These are phyloP conservation scores for Epinephelus malabaricus DNA, from an alignment of 2,797 vertebrate genomes.

Conservation along the genomic window DNA sequence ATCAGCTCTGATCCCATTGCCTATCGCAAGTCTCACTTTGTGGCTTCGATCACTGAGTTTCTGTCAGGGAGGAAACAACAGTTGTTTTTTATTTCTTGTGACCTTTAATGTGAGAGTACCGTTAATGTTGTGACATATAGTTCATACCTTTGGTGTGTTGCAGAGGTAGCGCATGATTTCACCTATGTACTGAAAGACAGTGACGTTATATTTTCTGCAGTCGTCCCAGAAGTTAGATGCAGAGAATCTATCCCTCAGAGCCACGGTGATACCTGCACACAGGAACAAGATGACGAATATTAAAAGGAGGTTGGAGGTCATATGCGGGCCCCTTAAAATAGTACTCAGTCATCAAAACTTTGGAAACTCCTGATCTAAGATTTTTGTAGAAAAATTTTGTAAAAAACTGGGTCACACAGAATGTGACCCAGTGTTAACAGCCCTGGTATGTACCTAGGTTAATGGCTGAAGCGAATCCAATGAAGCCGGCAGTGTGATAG, in stretches of 20 bases:
- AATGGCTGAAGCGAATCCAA: conserved; percentile 82
- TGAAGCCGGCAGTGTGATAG: conserved; percentile 86
- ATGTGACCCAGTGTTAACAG: no score
- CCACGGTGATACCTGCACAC: conserved; percentile 79
- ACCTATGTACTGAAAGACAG: conserved; percentile 90
- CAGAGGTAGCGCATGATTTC: conserved; percentile 90
- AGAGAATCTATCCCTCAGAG: conserved; percentile 88
- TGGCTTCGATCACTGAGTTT: conserved; percentile 85
- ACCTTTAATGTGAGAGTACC: background rate
- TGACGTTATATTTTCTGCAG: conserved; percentile 89
- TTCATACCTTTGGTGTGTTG: conserved; percentile 85
- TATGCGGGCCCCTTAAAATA: no score
- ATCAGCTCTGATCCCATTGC: conserved; percentile 87
- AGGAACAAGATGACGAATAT: background rate
- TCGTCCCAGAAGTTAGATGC: conserved; percentile 91
- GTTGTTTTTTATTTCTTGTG: background rate
- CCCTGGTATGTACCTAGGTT: conserved; percentile 68
- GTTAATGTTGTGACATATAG: background rate
- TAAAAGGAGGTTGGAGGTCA: background rate
- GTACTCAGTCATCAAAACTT: no score
- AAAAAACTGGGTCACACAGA: no score
- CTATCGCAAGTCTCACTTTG: conserved; percentile 85
- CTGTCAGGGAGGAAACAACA: conserved; percentile 64
- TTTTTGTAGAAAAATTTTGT: no score
- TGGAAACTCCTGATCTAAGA: no score